phyloP scores from a whole-genome alignment of 2,797 vertebrate species.

The Pristis pectinata region DNA sequence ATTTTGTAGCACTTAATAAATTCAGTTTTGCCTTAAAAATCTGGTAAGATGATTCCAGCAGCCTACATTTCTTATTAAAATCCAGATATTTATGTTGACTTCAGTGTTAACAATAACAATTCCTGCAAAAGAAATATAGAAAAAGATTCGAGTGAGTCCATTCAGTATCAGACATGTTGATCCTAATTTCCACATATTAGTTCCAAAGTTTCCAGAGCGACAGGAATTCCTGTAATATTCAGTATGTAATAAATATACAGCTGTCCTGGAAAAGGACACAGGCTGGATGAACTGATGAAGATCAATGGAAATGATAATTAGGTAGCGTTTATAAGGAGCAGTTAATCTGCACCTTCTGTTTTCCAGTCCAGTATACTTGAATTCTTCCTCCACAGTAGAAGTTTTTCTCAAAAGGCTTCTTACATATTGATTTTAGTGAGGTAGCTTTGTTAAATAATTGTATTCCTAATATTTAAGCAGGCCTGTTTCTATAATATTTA shows the following conservation, averaged over 20 bases:
- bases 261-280: neutral
- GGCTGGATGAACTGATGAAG: neutral
- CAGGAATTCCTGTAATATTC: neutral
- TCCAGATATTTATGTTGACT: neutral
- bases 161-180: too few relatives aligned
- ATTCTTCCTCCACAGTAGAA: too few relatives aligned
- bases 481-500: neutral
- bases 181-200: neutral
- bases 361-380: neutral
- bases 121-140: neutral
- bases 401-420: neutral
- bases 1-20: neutral
- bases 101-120: neutral
- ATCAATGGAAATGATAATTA: neutral
- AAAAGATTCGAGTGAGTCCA: neutral
- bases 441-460: neutral
- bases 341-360: neutral
- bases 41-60: neutral
- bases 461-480: neutral
- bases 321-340: neutral
- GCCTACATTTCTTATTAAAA: neutral
- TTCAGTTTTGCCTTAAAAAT: neutral
- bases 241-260: neutral
- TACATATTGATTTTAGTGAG: neutral
- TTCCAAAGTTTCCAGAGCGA: neutral